phyloP scores from a whole-genome alignment of 2,888 invertebrate genomes.

The Idaea aversata region DNA sequence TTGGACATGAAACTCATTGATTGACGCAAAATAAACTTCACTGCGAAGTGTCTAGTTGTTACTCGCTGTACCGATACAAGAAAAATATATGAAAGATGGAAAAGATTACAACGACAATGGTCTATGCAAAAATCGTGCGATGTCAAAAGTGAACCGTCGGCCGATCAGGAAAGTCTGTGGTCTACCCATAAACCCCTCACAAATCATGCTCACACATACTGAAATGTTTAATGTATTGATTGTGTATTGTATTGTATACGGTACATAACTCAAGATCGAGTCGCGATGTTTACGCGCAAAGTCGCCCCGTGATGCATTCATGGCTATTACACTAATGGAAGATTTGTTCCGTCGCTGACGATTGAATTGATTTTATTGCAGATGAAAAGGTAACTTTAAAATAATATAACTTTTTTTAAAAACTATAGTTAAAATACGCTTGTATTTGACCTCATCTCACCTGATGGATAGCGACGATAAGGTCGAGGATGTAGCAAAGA shows the following conservation, averaged over 20 bases:
- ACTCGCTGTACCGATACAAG: too few relatives aligned
- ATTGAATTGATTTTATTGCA: neutral
- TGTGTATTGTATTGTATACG: slow-evolving; percentile 63
- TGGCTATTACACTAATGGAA: neutral
- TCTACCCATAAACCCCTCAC: neutral
- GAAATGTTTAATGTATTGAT: slow-evolving; percentile 70
- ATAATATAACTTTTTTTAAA: neutral
- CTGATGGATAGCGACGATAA: too few relatives aligned
- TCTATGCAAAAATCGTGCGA: too few relatives aligned
- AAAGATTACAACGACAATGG: too few relatives aligned
- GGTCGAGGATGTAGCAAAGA: too few relatives aligned
- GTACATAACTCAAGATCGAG: slow-evolving; percentile 66
- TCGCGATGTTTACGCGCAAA: slow-evolving; percentile 52
- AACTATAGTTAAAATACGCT: neutral
- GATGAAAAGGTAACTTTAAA: neutral
- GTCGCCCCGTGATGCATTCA: slow-evolving; percentile 30
- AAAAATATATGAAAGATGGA: too few relatives aligned
- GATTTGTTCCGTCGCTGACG: neutral
- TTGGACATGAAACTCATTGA: too few relatives aligned
- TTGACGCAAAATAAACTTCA: too few relatives aligned
- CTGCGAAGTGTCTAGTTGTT: too few relatives aligned
- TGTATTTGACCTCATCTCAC: too few relatives aligned
- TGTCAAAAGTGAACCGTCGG: neutral
- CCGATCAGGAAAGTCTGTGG: neutral
- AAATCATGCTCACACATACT: slow-evolving; percentile 34